phyloP scores from a whole-genome alignment of 2,888 invertebrate genomes.

The Drosophila antonietae region DNA sequence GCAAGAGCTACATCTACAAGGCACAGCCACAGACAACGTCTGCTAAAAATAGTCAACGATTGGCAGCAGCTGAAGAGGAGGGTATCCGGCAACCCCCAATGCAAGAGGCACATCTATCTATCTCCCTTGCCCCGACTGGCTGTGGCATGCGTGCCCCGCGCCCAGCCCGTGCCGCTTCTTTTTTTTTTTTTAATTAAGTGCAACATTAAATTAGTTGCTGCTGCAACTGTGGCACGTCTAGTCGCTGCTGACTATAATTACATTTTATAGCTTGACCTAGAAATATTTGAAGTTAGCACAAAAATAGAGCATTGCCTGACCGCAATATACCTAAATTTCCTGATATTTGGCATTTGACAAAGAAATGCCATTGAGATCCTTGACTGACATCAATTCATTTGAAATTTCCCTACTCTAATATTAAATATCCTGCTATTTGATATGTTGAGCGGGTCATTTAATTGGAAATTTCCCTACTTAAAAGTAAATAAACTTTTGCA shows the following conservation, averaged over 20 bases:
- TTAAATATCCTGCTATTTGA: neutral
- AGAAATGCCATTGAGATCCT: neutral
- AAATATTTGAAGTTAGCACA: conserved; percentile 58
- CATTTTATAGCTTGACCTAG: conserved; percentile 75
- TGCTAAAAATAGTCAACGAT: conserved; percentile 54
- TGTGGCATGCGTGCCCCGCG: conserved; percentile 49
- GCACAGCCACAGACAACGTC: conserved; percentile 48
- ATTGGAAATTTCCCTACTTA: neutral
- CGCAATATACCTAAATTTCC: conserved; percentile 35
- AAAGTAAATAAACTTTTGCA: neutral
- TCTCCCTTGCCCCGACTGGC: conserved; percentile 20
- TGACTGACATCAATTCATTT: neutral
- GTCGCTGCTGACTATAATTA: conserved; percentile 62
- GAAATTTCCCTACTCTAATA: neutral
- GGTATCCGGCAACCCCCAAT: conserved; percentile 51
- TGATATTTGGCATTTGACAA: conserved; percentile 18
- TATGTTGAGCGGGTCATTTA: too few species aligned
- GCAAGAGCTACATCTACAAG: conserved; percentile 27
- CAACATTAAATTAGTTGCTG: conserved; percentile 78
- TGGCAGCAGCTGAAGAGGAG: conserved; percentile 37
- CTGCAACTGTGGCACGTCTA: conserved; percentile 36
- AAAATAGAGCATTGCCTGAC: conserved; percentile 21
- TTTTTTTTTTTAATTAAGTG: conserved; percentile 77
- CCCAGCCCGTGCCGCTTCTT: conserved; percentile 34
- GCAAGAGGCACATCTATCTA: conserved; percentile 23